phyloP scores from a whole-genome alignment of 2,113 vertebrate genomes.

The Tragelaphus strepsiceros region DNA sequence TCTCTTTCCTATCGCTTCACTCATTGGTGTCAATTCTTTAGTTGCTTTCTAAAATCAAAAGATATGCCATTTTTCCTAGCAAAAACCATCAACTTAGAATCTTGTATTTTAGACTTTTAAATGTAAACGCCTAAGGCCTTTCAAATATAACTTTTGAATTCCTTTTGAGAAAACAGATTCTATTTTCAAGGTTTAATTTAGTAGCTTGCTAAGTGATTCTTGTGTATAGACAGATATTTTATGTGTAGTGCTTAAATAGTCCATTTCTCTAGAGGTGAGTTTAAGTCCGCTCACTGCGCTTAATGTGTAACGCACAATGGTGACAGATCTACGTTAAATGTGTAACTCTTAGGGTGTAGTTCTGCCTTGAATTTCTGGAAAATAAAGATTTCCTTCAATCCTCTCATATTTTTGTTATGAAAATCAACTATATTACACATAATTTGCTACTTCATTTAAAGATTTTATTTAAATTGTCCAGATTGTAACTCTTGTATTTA shows the following conservation, averaged over 20 bases:
- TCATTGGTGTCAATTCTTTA: background rate
- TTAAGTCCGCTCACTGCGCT: background rate
- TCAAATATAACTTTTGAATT: background rate
- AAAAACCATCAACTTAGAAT: background rate
- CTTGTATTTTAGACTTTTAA: background rate
- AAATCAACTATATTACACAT: background rate
- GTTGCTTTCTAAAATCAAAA: constrained; percentile 27
- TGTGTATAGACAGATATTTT: background rate
- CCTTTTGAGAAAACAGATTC: background rate
- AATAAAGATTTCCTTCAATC: background rate
- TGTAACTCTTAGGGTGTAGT: background rate
- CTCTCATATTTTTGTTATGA: background rate
- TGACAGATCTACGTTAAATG: background rate
- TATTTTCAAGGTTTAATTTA: background rate
- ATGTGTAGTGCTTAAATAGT: background rate
- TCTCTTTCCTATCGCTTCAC: background rate
- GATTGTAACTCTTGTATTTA: background rate
- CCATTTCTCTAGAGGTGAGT: background rate
- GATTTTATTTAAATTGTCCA: background rate
- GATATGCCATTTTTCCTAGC: background rate
- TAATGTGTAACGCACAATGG: background rate
- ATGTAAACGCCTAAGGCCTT: background rate
- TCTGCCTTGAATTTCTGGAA: background rate
- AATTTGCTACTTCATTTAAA: background rate
- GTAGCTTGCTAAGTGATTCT: background rate